Evolutionary conservation across 2,797 vertebrate genomes (phyloP), one percentile per base, ranked within the genome.

Genomic region (Linurgus olivaceus): DNA sequence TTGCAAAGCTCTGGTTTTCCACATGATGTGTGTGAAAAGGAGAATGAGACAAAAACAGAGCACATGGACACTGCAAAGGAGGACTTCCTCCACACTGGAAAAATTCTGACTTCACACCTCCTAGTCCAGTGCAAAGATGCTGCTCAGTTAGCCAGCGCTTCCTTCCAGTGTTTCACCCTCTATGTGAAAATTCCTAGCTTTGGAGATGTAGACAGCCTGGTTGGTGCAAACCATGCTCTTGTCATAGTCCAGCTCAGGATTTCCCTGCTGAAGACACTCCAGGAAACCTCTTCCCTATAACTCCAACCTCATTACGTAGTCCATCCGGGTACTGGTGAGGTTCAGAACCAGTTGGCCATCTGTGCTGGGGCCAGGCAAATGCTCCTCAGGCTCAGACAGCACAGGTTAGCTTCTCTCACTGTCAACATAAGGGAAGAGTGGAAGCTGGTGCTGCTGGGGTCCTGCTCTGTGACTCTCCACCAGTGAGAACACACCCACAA

Each of bases 401-500:
- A 68, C 29, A 86, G 13, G 2, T 84, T 45, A 65, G 48, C 71
- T 75, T 44, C 35, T 86, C 20, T 65, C 42, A 47, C 31, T 26
- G 12, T 25, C 2, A 13, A 1, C 4, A 5, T 47, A 24, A 75
- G 8, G 20, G 20, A 71, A 65, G 54, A 81, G 54, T 2, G 2
- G 33, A 42, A 91, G 17, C 15, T 38, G 31, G 4, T 84, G 45
- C 17, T 77, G 31, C 52, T 44, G 19, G 8, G 8, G 10, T 50
- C 28, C 5, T 6, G 23, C 3, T 15, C 54, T 0, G 0, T 29
- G 19, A 47, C 20, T 12, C 4, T 29, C 52, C 33, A 11, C 17
- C 0, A 1, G 47, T 45, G 57, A 87, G 24, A 63, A 24, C 15
- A 63, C 13, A 35, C 1, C 19, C 61, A 26, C 6, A 28, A 57